A percentile compares a stretch with the other conserved stretches of the same genome.
phyloP scores from a whole-genome alignment of 2,113 vertebrate genomes.

The Callospermophilus lateralis region DNA sequence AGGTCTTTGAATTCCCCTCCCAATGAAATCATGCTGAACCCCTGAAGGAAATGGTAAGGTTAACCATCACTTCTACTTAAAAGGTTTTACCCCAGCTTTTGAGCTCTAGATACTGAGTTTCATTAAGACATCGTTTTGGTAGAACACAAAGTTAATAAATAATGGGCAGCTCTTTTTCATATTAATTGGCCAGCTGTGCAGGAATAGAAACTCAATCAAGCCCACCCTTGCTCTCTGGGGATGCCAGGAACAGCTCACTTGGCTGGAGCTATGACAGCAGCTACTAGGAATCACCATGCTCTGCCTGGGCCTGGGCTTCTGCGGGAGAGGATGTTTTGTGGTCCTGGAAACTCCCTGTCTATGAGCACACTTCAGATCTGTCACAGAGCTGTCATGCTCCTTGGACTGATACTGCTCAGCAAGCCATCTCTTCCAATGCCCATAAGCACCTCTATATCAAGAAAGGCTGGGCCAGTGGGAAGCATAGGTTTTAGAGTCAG shows the following conservation, averaged over 20 bases:
- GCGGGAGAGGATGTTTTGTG: background rate
- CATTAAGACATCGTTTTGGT: conserved; percentile 75
- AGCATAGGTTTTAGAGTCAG: background rate
- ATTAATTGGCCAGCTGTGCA: conserved; percentile 76
- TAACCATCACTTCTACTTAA: conserved; percentile 49
- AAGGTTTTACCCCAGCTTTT: conserved; percentile 76
- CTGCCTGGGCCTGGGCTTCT: background rate
- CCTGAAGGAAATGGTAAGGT: conserved; percentile 56
- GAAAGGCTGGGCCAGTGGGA: background rate
- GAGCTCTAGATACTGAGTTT: conserved; percentile 77
- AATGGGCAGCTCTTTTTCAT: conserved; percentile 77
- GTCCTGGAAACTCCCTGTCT: background rate
- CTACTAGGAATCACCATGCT: background rate
- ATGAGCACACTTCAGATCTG: background rate
- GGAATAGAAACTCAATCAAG: background rate
- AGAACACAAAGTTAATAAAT: conserved; percentile 75
- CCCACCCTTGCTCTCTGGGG: background rate
- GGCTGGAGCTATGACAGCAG: background rate
- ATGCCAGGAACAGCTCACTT: background rate
- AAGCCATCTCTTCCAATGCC: background rate
- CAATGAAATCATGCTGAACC: background rate
- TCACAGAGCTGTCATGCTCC: background rate
- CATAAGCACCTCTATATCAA: rapidly evolving
- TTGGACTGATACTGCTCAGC: background rate
- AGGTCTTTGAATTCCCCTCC: background rate